Base-by-base conservation (phyloP, 2,888 invertebrate species). In the Lasioglossum morio region DNA sequence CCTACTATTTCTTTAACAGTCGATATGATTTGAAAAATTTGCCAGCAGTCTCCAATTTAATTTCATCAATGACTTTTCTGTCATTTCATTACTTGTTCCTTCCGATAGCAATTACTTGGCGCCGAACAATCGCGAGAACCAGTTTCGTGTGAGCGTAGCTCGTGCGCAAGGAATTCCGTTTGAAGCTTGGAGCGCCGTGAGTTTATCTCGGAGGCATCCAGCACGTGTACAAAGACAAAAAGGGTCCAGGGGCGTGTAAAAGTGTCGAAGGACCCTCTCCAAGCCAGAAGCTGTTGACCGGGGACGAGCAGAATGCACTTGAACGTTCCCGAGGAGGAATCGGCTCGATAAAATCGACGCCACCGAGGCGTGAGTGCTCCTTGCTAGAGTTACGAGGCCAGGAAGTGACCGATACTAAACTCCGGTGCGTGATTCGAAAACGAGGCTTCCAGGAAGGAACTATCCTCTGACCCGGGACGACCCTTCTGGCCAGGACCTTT, bases 371-470 rank as follows among this genome's bases (percentile, higher is more conserved):
- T 30, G 30, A 60, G 60, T 60, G 63, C 30, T 63, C 30, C 16
- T 27, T 27, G 60, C 27, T 27, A 16, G 63, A 77, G 74, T 85
- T 81, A 72, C 73, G 85, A 72, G 85, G 23, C 37, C 66, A 85
- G 66, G 80, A 87, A 87, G 88, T 70, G 85, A 72, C 76, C 88
- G 84, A 89, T 88, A 87, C 81, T 88, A 85, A 90, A 87, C 82
- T 85, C 85, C 74, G 72, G 81, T 72, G 82, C 85, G 83, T 89
- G 88, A 83, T 84, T 75, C 78, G 77, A 72, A 46, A 78, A 60
- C 77, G 83, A 60, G 80, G 80, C 40, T 87, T 43, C 53, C 81
- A 82, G 78, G n/a, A 63, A 57, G 82, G 78, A 86, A 84, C 34
- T 23, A 80, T 81, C 79, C 87, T 73, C 74, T 77, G 48, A 53